Percentiles rank a stretch among this genome's conserved stretches.
These are phyloP conservation scores for Coendou prehensilis DNA, from an alignment of 2,797 vertebrate genomes.

Conservation along the genomic window DNA sequence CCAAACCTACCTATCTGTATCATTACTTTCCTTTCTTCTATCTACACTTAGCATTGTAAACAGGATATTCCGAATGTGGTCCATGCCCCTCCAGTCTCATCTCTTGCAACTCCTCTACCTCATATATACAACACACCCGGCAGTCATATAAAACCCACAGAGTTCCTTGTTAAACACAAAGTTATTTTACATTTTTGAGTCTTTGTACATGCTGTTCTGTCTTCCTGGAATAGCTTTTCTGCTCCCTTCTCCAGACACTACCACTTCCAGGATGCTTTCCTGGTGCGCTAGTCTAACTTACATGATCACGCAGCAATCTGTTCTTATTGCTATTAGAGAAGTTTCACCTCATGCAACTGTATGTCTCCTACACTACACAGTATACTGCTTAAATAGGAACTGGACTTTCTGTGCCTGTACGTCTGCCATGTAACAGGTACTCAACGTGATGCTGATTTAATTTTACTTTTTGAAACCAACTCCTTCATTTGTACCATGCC, in stretches of 20 bases:
- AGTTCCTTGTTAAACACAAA: neutral
- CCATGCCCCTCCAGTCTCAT: neutral
- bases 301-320: neutral
- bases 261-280: conserved; percentile 44
- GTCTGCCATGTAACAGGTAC: neutral
- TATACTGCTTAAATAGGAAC: neutral
- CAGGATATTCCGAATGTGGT: neutral
- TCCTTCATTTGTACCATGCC: neutral
- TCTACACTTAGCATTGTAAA: neutral
- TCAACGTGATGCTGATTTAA: conserved; percentile 5
- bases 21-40: neutral
- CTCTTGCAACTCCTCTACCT: neutral
- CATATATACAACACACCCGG: neutral
- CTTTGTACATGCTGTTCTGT: neutral
- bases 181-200: neutral
- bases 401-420: neutral
- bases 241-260: neutral
- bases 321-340: neutral
- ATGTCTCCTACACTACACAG: neutral
- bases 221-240: conserved; percentile 38
- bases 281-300: neutral
- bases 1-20: neutral
- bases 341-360: neutral
- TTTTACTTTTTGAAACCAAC: conserved; percentile 32
- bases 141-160: neutral